Evolutionary conservation across 2,113 vertebrate species (phyloP).

Genomic region (Prolemur simus): DNA sequence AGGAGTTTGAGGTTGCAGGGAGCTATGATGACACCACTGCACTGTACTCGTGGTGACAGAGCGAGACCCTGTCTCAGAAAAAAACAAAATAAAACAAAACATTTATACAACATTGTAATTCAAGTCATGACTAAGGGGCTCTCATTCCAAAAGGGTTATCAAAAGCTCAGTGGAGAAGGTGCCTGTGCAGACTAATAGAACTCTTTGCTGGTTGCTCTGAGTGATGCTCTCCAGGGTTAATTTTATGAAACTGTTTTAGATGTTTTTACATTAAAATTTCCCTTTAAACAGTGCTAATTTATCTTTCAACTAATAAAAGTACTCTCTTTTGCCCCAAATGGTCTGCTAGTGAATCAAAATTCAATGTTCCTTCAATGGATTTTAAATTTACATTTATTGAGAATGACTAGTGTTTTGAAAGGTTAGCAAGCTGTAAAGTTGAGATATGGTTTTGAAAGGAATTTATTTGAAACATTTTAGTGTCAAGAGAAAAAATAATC

Average conservation of each 20-base stretch:
- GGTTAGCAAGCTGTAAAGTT: conserved; percentile 12
- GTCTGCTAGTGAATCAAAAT: not conserved
- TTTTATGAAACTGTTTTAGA: not conserved
- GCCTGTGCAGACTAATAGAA: fast-evolving
- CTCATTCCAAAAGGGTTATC: not conserved
- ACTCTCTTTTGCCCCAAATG: not conserved
- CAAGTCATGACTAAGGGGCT: fast-evolving
- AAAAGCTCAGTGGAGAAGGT: not conserved
- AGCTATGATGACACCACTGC: no score
- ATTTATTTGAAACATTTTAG: not conserved
- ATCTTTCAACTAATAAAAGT: not conserved
- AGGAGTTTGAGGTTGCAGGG: no score
- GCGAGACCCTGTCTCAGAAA: no score
- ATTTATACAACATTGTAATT: not conserved
- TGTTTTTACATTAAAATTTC: not conserved
- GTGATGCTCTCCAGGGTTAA: not conserved
- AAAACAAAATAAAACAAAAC: no score
- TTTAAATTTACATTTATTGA: conserved; percentile 31
- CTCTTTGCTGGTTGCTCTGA: not conserved
- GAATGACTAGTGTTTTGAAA: conserved; percentile 26
- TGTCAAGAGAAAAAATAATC: not conserved
- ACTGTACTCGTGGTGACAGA: no score
- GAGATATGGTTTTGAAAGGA: conserved; percentile 45
- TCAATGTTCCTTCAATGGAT: not conserved
- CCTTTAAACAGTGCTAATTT: conserved; percentile 34